These are phyloP conservation scores for Tetropium fuscum DNA, from an alignment of 2,888 invertebrate genomes.

Conservation along the genomic window DNA sequence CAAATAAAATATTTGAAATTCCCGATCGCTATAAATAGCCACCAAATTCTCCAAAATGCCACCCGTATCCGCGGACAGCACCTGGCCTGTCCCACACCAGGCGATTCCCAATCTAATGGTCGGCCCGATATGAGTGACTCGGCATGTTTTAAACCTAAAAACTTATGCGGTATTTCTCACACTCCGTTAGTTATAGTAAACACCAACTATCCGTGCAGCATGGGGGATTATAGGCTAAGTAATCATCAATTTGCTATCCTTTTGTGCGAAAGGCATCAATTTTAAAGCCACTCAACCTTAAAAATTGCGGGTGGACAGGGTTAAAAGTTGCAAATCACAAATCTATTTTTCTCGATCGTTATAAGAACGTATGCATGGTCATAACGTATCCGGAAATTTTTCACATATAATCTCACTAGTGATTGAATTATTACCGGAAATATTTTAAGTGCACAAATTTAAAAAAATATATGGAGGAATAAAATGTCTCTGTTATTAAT, in stretches of 20 bases:
- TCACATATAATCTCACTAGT: too few species aligned
- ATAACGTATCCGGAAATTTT: too few species aligned
- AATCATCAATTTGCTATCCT: conserved; percentile 56
- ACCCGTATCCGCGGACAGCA: conserved; percentile 19
- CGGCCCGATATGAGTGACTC: conserved; percentile 34
- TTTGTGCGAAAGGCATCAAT: conserved; percentile 53
- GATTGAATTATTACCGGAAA: too few species aligned
- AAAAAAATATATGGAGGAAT: too few species aligned
- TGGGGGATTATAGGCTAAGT: conserved; percentile 52
- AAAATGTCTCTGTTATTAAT: too few species aligned
- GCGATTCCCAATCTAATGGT: conserved; percentile 29
- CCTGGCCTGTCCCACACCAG: conserved; percentile 23
- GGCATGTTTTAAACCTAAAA: conserved; percentile 40
- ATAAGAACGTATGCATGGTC: too few species aligned
- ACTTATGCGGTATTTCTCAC: conserved; percentile 60
- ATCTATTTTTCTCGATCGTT: too few species aligned
- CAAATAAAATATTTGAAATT: conserved; percentile 15
- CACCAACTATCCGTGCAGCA: conserved; percentile 58
- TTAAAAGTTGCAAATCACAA: conserved; percentile 51
- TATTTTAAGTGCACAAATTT: too few species aligned
- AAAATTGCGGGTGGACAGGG: conserved; percentile 42
- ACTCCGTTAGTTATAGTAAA: conserved; percentile 63
- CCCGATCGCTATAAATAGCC: conserved; percentile 15
- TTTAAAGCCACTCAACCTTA: conserved; percentile 49
- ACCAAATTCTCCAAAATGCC: conserved; percentile 23